These are phyloP conservation scores for Ciconia boyciana DNA, from an alignment of 2,113 vertebrate species.

Conservation along the genomic window DNA sequence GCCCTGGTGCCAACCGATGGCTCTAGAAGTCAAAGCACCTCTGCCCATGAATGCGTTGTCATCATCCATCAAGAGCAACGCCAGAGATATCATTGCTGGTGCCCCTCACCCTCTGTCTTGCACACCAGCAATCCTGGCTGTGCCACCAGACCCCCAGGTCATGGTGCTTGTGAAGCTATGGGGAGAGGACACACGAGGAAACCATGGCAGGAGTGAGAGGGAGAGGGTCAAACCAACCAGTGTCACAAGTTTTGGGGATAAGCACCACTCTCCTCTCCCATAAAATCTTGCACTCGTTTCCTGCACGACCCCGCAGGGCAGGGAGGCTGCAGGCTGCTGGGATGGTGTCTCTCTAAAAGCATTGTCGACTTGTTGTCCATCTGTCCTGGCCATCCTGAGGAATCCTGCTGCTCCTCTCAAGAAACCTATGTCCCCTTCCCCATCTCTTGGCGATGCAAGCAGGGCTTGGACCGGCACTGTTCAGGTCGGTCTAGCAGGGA, in stretches of 20 bases:
- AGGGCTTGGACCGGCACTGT: accelerated
- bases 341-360: background rate
- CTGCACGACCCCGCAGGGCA: background rate
- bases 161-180: background rate
- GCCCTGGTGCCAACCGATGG: background rate
- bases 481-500: background rate
- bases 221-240: background rate
- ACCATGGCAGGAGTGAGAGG: background rate
- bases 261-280: background rate
- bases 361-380: background rate
- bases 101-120: background rate
- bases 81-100: background rate
- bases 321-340: background rate
- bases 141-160: background rate
- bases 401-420: background rate
- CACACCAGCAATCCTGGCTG: background rate
- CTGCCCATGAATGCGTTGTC: background rate
- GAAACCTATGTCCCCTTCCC: background rate
- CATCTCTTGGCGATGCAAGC: background rate
- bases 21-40: background rate
- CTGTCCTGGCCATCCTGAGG: background rate
- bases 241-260: background rate
- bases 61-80: background rate
- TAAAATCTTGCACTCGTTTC: background rate
- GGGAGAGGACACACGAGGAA: background rate